Evolutionary conservation across 2,888 invertebrate genomes (phyloP).

Genomic region (Thymelicus lineola): DNA sequence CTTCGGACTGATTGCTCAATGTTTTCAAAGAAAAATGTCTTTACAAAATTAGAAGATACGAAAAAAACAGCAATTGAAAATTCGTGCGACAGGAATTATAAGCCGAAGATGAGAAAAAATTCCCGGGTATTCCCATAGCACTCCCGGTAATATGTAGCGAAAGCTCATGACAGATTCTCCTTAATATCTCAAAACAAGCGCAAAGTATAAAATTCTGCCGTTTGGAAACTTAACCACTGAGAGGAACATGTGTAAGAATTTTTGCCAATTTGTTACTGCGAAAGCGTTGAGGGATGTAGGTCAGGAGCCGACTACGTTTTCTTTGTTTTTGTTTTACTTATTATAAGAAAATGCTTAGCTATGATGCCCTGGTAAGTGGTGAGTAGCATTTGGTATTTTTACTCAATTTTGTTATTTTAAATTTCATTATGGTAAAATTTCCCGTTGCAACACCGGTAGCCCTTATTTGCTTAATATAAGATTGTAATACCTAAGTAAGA

Average conservation of each 20-base stretch:
- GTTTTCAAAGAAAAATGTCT: background rate
- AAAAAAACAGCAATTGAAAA: background rate
- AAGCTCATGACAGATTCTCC: conserved; percentile 53
- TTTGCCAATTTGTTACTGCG: conserved; percentile 69
- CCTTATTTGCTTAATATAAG: too few species aligned
- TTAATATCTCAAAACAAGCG: conserved; percentile 57
- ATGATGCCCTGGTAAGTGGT: too few species aligned
- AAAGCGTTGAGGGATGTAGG: conserved; percentile 46
- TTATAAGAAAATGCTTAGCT: too few species aligned
- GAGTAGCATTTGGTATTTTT: too few species aligned
- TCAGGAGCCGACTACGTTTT: conserved; percentile 36
- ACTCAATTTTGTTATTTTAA: too few species aligned
- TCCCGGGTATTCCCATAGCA: conserved; percentile 30
- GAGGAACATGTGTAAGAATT: conserved; percentile 66
- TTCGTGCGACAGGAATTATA: conserved; percentile 19
- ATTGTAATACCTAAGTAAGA: too few species aligned
- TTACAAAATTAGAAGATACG: background rate
- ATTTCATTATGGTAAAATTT: too few species aligned
- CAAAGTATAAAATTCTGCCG: conserved; percentile 52
- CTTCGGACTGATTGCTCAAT: conserved; percentile 24
- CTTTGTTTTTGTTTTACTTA: background rate
- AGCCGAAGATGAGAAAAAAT: conserved; percentile 33
- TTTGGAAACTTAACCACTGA: conserved; percentile 52
- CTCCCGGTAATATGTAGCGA: conserved; percentile 40
- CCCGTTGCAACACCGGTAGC: too few species aligned